Conservation (phyloP, 92 coral and sea anemone genomes). For the Isaurus tuberculatus region DNA sequence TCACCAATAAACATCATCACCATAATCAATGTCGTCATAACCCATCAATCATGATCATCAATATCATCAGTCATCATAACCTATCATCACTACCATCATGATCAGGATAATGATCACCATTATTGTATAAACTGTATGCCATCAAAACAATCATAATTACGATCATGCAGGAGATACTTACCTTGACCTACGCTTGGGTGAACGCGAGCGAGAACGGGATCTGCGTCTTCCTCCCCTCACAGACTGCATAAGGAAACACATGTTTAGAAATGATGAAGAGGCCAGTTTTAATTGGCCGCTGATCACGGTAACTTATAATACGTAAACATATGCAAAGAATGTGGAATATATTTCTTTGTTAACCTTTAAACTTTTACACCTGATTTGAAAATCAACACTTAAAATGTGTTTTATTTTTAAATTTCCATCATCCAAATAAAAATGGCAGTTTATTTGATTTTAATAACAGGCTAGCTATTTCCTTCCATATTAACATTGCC, state of each 20-base stretch:
- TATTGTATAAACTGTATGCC: background rate
- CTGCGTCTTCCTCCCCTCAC: conserved; percentile 64
- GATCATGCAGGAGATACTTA: background rate
- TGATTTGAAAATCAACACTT: too few relatives aligned
- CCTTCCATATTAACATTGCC: too few relatives aligned
- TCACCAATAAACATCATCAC: background rate
- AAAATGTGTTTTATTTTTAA: too few relatives aligned
- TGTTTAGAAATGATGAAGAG: background rate
- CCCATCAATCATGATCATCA: background rate
- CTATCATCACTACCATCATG: background rate
- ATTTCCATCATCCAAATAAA: too few relatives aligned
- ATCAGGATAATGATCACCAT: too few relatives aligned
- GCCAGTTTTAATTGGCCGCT: background rate
- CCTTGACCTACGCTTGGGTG: conserved; percentile 80
- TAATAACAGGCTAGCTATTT: too few relatives aligned
- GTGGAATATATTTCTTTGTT: too few relatives aligned
- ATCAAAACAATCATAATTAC: background rate
- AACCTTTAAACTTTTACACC: too few relatives aligned
- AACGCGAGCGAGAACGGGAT: conserved; percentile 76
- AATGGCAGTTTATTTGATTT: too few relatives aligned
- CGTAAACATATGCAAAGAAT: too few relatives aligned
- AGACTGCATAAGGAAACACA: conserved; percentile 7
- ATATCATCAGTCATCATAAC: background rate
- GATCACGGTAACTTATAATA: too few relatives aligned
- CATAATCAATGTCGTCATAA: background rate